Evolutionary conservation across 2,113 vertebrate species (phyloP), one percentile per base, ranked within the genome.

Genomic region (Takifugu flavidus): DNA sequence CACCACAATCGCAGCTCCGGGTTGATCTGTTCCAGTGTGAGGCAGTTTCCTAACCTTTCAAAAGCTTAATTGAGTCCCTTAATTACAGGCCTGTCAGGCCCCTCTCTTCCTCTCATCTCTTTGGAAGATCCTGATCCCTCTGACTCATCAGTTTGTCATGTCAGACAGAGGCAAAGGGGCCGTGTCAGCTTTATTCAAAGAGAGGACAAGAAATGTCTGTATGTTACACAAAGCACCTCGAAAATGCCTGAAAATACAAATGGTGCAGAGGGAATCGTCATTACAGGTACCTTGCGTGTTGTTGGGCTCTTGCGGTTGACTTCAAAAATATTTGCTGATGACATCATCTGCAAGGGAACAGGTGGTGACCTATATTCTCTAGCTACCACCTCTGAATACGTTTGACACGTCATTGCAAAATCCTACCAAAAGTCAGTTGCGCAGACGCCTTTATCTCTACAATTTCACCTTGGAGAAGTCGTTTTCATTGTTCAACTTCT

Each of bases 21-120:
- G 59, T 77, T 65, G 44, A 63, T 65, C 58, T 74, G 71, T 67
- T 65, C 69, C 39, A 64, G 75, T 62, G 69, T 71, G 58, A 75
- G 73, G 63, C 69, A 59, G 59, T 83, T 82, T 85, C 78, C 79
- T 77, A 82, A 85, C 82, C 78, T 84, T 79, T 87, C 74, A 82
- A 84, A 82, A 87, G 88, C 86, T 87, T 91, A 89, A 91, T 91
- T 85, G 81, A 89, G 84, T 83, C 89, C 84, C 71, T 82, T 91
- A 92, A 91, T 91, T 89, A 92, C 86, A 91, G 89, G 65, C 76
- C 85, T 89, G 88, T 87, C 88, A 88, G 70, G 49, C 27, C 46
- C 45, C 77, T 86, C 78, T 88, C 82, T 89, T 87, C 82, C 82
- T 86, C 78, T 86, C 83, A 88, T 78, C 76, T 86, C 79, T 74